Percentiles rank a stretch among this genome's conserved stretches.
Conservation (phyloP, 2,797 vertebrate species). For the Neostethus bicornis region DNA sequence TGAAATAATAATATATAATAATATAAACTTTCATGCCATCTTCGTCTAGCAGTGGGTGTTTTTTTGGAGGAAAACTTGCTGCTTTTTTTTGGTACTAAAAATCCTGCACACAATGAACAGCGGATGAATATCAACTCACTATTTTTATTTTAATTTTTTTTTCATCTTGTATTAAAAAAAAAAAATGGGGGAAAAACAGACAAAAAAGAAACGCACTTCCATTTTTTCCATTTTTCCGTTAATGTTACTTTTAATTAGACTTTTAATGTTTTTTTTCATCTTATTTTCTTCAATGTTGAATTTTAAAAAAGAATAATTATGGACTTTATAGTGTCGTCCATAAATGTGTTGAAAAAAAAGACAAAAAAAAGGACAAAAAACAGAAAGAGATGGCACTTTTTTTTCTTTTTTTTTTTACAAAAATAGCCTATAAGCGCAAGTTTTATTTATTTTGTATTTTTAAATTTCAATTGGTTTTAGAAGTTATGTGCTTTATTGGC, state of each 20-base stretch:
- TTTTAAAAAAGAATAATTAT: constrained; percentile 57
- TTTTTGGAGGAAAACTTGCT: constrained; percentile 52
- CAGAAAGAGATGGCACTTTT: constrained; percentile 95
- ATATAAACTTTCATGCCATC: constrained; percentile 49
- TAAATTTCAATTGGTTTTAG: constrained; percentile 83
- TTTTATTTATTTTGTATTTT: constrained; percentile 93
- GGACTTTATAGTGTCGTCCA: constrained; percentile 60
- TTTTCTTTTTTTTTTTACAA: no score
- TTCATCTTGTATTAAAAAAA: constrained; percentile 55
- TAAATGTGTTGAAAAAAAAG: constrained; percentile 61
- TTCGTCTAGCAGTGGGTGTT: constrained; percentile 60
- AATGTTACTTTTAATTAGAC: constrained; percentile 38
- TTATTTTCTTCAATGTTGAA: constrained; percentile 46
- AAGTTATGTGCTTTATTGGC: constrained; percentile 92
- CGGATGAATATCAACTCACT: constrained; percentile 77
- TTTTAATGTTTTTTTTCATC: constrained; percentile 37
- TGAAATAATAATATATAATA: constrained; percentile 68
- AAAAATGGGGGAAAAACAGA: constrained; percentile 24
- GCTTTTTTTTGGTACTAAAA: constrained; percentile 81
- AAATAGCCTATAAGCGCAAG: constrained; percentile 85
- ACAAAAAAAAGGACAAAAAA: constrained; percentile 30
- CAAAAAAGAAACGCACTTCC: constrained; percentile 61
- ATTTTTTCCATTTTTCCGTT: constrained; percentile 53
- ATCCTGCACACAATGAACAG: constrained; percentile 82
- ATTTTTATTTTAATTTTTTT: constrained; percentile 53